Evolutionary conservation across 2,113 vertebrate species (phyloP).

Genomic region (Cairina moschata): DNA sequence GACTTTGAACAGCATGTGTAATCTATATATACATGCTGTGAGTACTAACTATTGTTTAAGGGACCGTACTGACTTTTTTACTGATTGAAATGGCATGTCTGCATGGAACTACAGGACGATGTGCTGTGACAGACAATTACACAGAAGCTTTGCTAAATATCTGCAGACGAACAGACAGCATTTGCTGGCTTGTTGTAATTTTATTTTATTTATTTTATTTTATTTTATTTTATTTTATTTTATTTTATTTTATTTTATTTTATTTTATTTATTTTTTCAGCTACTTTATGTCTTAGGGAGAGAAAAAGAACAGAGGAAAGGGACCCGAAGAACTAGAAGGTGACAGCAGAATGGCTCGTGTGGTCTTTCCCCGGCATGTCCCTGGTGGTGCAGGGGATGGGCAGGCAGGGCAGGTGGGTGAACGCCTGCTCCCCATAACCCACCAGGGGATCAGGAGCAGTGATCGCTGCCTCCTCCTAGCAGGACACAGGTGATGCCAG

Average conservation of each 20-base stretch:
- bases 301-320: neutral
- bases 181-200: neutral
- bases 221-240: no score
- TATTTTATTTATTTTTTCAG: neutral
- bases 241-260: no score
- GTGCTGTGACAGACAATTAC: neutral
- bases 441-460: neutral
- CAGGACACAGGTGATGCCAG: neutral
- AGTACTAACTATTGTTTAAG: neutral
- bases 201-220: no score
- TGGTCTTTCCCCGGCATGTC: neutral
- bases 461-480: neutral
- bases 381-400: neutral
- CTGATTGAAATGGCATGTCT: neutral
- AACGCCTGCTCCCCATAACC: rapidly evolving
- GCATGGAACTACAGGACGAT: neutral
- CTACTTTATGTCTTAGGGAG: neutral
- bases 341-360: neutral
- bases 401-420: rapidly evolving
- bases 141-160: neutral
- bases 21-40: neutral
- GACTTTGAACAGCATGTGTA: neutral
- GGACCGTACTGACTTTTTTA: neutral
- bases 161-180: neutral
- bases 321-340: neutral